Conservation (phyloP, 1,140 invertebrate genomes). For the Phenacoccus solenopsis region DNA sequence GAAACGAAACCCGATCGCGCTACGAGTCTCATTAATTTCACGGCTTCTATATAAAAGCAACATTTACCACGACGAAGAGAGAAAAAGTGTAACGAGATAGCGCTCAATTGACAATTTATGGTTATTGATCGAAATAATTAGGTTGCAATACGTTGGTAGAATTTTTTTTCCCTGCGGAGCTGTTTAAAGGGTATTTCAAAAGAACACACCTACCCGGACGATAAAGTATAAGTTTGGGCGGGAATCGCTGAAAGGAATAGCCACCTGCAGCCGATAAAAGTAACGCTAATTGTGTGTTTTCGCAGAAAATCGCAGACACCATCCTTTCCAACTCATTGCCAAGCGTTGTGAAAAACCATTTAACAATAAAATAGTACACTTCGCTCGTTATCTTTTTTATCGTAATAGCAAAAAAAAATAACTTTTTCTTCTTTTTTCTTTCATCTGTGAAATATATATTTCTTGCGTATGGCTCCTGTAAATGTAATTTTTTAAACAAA, state of each 20-base stretch:
- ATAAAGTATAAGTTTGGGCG: neutral
- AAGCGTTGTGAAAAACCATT: neutral
- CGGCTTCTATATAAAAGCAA: too few relatives aligned
- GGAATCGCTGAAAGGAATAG: neutral
- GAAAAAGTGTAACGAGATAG: neutral
- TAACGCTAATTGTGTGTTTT: neutral
- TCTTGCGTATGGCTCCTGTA: too few relatives aligned
- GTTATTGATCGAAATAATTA: constrained; percentile 3
- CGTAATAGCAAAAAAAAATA: constrained; percentile 1
- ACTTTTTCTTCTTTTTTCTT: too few relatives aligned
- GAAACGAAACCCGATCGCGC: neutral
- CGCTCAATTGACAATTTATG: neutral
- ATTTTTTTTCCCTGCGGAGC: neutral
- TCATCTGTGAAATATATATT: too few relatives aligned
- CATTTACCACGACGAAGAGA: neutral
- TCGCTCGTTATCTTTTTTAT: neutral
- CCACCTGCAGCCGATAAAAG: neutral
- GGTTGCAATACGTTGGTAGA: neutral
- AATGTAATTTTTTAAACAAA: too few relatives aligned
- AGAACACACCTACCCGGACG: neutral
- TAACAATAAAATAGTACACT: neutral
- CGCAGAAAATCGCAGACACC: neutral
- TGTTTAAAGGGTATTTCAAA: neutral
- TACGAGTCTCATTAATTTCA: neutral
- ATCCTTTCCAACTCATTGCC: neutral